phyloP scores from a whole-genome alignment of 2,888 invertebrate species.

The Zootermopsis nevadensis region DNA sequence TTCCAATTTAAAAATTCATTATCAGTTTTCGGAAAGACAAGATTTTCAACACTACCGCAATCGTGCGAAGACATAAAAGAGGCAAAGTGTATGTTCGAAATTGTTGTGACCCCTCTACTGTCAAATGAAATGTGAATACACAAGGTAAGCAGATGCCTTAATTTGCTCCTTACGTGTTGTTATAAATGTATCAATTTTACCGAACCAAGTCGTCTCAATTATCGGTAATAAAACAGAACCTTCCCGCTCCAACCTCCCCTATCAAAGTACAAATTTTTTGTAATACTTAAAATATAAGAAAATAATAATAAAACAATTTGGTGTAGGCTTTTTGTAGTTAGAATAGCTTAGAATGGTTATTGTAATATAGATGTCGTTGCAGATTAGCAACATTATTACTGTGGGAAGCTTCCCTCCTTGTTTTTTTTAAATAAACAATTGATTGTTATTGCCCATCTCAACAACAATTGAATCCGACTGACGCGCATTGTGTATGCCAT shows the following conservation, averaged over 20 bases:
- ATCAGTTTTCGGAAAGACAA: too few species aligned
- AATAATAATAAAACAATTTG: conserved; percentile 22
- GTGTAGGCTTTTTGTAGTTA: conserved; percentile 42
- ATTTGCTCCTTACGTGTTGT: too few species aligned
- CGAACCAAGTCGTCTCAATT: background rate
- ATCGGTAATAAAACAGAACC: background rate
- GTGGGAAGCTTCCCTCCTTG: conserved; percentile 16
- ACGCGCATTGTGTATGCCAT: background rate
- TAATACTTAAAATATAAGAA: conserved; percentile 26
- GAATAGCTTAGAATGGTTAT: background rate
- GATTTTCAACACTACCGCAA: too few species aligned
- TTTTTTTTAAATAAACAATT: background rate
- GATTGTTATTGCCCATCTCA: conserved; percentile 19
- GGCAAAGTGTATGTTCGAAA: too few species aligned
- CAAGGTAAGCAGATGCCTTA: too few species aligned
- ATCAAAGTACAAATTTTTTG: conserved; percentile 49
- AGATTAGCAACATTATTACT: background rate
- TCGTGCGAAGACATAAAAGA: too few species aligned
- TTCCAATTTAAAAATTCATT: too few species aligned
- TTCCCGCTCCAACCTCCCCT: conserved; percentile 41
- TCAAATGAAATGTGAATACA: too few species aligned
- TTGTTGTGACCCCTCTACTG: too few species aligned
- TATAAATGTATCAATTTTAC: background rate
- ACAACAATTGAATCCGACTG: conserved; percentile 13
- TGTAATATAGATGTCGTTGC: conserved; percentile 17